Percentiles rank a stretch among this genome's conserved stretches.
phyloP scores from a whole-genome alignment of 2,888 invertebrate species.

The Actias luna region DNA sequence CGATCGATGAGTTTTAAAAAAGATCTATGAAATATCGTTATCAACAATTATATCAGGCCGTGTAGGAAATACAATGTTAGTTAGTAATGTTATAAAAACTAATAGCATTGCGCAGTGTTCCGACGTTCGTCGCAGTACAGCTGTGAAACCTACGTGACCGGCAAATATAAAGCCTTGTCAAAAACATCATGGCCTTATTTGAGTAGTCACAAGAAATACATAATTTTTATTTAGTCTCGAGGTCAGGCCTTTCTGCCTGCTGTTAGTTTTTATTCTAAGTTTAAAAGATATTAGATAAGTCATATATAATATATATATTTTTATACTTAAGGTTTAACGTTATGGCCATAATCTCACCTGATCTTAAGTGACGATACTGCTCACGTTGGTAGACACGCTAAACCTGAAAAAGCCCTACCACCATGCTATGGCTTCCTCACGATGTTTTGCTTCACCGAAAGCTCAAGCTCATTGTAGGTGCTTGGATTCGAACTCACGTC shows the following conservation, averaged over 20 bases:
- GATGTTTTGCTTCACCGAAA: no score
- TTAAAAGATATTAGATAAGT: constrained; percentile 45
- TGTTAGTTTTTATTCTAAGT: constrained; percentile 26
- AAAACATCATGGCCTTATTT: constrained; percentile 38
- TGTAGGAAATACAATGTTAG: constrained; percentile 49
- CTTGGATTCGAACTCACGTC: no score
- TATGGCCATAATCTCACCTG: no score
- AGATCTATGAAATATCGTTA: background rate
- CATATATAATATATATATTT: background rate
- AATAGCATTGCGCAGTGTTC: constrained; percentile 34
- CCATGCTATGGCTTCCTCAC: no score
- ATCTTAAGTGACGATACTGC: no score
- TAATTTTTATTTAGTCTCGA: constrained; percentile 32
- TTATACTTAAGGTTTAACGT: no score
- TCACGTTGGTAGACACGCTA: no score
- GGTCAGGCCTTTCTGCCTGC: constrained; percentile 35
- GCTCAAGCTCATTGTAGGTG: no score
- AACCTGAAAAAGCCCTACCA: no score
- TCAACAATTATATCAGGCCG: constrained; percentile 21
- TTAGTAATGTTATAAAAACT: constrained; percentile 42
- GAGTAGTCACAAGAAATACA: constrained; percentile 23
- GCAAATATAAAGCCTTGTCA: constrained; percentile 49
- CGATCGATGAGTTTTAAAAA: no score
- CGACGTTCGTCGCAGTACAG: constrained; percentile 20
- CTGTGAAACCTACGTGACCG: constrained; percentile 55